Conservation (phyloP, 2,888 invertebrate species). For the Capitulum mitella region DNA sequence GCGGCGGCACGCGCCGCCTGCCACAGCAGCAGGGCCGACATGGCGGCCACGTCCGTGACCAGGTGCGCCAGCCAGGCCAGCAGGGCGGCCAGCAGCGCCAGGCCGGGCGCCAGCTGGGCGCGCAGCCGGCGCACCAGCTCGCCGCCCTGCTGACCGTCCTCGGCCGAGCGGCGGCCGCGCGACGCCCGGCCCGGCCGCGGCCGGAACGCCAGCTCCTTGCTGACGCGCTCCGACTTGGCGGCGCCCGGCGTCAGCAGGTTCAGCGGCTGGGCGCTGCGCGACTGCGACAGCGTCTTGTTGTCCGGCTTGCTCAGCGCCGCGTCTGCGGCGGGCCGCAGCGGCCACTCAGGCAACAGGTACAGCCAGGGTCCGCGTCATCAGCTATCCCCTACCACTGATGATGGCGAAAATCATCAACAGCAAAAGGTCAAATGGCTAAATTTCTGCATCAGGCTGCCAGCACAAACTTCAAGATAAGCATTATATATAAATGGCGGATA, state of each 20-base stretch:
- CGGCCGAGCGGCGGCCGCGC: neutral
- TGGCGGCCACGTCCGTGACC: slow-evolving; percentile 68
- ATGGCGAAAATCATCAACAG: too few relatives aligned
- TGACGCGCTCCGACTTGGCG: slow-evolving; percentile 8
- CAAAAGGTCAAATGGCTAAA: too few relatives aligned
- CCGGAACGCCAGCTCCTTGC: slow-evolving; percentile 23
- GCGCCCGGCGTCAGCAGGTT: neutral
- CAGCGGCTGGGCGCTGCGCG: neutral
- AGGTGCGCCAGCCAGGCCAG: slow-evolving; percentile 69
- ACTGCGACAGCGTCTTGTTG: slow-evolving; percentile 16
- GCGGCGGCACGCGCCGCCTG: slow-evolving; percentile 47
- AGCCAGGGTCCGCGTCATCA: too few relatives aligned
- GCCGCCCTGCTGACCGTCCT: neutral
- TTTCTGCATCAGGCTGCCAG: too few relatives aligned
- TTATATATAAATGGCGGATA: too few relatives aligned
- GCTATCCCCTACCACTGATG: too few relatives aligned
- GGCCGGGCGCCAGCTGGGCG: slow-evolving; percentile 22
- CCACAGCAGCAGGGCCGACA: slow-evolving; percentile 63
- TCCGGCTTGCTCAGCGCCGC: slow-evolving; percentile 7
- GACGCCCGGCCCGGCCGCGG: neutral
- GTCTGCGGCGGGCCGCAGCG: neutral
- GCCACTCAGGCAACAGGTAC: too few relatives aligned
- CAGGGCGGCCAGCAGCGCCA: slow-evolving; percentile 49
- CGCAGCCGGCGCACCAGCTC: neutral
- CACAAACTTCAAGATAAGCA: too few relatives aligned